Evolutionary conservation across 2,888 invertebrate genomes (phyloP).

Genomic region (Ichneumoninae sp.): DNA sequence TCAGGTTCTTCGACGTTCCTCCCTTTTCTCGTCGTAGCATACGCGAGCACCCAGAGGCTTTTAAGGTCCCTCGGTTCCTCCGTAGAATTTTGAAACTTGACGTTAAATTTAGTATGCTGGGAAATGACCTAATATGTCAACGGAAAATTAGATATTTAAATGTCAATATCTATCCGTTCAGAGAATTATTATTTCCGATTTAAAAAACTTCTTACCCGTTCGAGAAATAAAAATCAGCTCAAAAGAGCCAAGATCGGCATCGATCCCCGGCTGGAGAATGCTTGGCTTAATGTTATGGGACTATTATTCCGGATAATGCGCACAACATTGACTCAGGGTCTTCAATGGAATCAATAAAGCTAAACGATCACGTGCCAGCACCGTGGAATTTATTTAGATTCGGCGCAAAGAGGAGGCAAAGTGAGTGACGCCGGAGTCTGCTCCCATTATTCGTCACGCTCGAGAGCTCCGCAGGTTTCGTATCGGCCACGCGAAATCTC

Average conservation of each 20-base stretch:
- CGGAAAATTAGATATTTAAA: too few relatives aligned
- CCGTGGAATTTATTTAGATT: conserved; percentile 42
- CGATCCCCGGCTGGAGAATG: not conserved
- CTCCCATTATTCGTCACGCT: conserved; percentile 6
- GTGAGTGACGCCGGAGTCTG: conserved; percentile 4
- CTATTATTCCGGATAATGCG: too few relatives aligned
- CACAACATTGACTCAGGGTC: not conserved
- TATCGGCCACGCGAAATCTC: not conserved
- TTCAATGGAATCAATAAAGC: conserved; percentile 40
- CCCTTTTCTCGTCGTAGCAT: conserved; percentile 23
- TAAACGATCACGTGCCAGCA: conserved; percentile 11
- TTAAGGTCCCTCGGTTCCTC: not conserved
- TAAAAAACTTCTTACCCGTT: too few relatives aligned
- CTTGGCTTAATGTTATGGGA: not conserved
- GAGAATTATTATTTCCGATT: too few relatives aligned
- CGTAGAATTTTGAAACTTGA: too few relatives aligned
- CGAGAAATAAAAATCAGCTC: too few relatives aligned
- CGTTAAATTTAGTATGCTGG: too few relatives aligned
- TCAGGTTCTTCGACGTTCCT: conserved; percentile 19
- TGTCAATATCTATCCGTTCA: too few relatives aligned
- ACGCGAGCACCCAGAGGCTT: not conserved
- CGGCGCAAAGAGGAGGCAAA: conserved; percentile 9
- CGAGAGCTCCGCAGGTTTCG: not conserved
- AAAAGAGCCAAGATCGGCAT: too few relatives aligned
- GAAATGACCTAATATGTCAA: too few relatives aligned